phyloP scores from a whole-genome alignment of 2,113 vertebrate genomes.

The Callorhinus ursinus region DNA sequence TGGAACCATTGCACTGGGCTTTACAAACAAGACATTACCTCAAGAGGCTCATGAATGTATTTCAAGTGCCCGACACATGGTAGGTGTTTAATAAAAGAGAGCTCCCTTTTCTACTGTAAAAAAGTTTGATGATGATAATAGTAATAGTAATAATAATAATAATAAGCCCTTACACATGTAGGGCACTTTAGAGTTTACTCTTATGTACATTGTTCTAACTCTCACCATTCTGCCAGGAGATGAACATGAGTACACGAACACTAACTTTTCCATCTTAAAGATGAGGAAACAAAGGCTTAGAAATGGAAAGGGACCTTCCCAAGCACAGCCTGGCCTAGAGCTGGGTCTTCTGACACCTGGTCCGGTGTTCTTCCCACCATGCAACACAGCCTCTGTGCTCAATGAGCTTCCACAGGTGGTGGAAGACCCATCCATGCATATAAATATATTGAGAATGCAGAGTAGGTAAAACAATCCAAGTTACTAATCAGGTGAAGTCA shows the following conservation, averaged over 20 bases:
- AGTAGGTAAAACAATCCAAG: not conserved
- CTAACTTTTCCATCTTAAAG: not conserved
- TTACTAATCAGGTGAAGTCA: not conserved
- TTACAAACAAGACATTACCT: not conserved
- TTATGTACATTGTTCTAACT: not conserved
- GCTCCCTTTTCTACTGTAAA: not conserved
- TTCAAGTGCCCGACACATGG: not conserved
- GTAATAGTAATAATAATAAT: not conserved
- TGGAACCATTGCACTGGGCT: not conserved
- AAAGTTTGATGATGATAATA: not conserved
- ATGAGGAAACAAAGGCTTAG: not conserved
- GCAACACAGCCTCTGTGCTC: not conserved
- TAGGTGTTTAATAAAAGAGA: not conserved
- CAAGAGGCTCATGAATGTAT: not conserved
- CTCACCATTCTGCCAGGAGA: not conserved
- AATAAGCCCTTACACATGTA: not conserved
- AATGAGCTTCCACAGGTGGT: not conserved
- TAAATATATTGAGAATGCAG: not conserved
- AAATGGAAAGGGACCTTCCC: not conserved
- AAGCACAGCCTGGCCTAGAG: not conserved
- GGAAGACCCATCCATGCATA: not conserved
- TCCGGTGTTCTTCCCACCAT: not conserved
- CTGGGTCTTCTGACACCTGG: not conserved
- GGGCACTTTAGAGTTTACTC: not conserved
- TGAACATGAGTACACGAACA: not conserved